phyloP scores from a whole-genome alignment of 2,113 vertebrate species.

The Oryzias javanicus region DNA sequence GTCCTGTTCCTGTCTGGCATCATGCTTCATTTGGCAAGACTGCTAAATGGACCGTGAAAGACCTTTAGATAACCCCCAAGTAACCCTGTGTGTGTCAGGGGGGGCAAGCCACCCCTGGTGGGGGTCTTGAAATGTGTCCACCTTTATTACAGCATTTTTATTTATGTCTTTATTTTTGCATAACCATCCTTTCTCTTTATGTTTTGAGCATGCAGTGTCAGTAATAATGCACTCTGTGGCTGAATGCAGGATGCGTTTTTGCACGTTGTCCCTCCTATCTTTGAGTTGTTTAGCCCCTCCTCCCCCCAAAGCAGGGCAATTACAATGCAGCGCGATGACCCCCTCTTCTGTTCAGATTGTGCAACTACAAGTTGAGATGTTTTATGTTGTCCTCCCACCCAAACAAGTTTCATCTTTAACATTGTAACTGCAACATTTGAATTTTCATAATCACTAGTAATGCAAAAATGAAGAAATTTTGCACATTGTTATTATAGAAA shows the following conservation, averaged over 20 bases:
- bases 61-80: slow-evolving; percentile 74
- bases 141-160: not conserved
- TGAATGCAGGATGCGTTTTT: slow-evolving; percentile 24
- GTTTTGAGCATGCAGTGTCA: slow-evolving; percentile 28
- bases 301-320: not conserved
- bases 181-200: not conserved
- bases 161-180: not conserved
- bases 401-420: too few relatives aligned
- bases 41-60: slow-evolving; percentile 69
- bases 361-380: slow-evolving; percentile 31
- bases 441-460: too few relatives aligned
- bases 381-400: too few relatives aligned
- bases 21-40: slow-evolving; percentile 57
- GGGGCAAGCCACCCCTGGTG: not conserved
- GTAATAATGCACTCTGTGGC: slow-evolving; percentile 26
- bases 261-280: slow-evolving; percentile 47
- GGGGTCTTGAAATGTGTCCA: not conserved
- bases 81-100: slow-evolving; percentile 31
- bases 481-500: too few relatives aligned
- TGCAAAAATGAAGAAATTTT: too few relatives aligned
- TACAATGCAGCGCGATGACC: slow-evolving; percentile 21
- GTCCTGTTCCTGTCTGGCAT: slow-evolving; percentile 45
- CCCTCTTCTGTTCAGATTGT: slow-evolving; percentile 46
- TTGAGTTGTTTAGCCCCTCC: slow-evolving; percentile 40
- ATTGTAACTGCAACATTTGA: too few relatives aligned